Evolutionary conservation across 2,113 vertebrate species (phyloP), one percentile per base, ranked within the genome.

Genomic region (zebrafish (Danio rerio)): DNA sequence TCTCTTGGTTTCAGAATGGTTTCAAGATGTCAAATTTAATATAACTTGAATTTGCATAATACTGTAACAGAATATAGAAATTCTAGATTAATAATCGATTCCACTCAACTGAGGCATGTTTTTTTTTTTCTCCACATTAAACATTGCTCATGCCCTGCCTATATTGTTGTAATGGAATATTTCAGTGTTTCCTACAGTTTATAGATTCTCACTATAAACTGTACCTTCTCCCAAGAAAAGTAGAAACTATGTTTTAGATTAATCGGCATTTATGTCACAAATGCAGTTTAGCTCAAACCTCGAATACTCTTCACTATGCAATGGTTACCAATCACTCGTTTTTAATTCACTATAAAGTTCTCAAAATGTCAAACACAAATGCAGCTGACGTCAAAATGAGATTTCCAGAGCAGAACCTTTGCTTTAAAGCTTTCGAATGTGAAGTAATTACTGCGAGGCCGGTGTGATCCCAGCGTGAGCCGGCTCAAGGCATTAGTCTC

Each of bases 401-500:
- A 21, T 50, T 77, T 77, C 50, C 42, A 56, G 10, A 72, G 58
- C 81, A 76, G 63, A 83, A 74, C 81, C 84, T 82, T 40, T 76
- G 53, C 77, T 82, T 78, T 63, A 45, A 43, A 75, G 81, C 81
- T 59, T 58, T 31, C 43, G 45, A 68, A 58, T 75, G 45, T 76
- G 40, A 80, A 78, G 72, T 86, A 86, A 86, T 86, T 86, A 81
- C 78, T 20, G 56, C 74, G 56, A 79, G 58, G 40, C 49, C 16
- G 52, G 43, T 8, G 40, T 52, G 11, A 73, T 86, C 79, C 68
- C 78, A 61, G 80, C 79, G 9, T 81, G 85, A 78, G 75, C 61
- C 59, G 49, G 20, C 82, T 82, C 80, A 68, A 82, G 63, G 84
- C 73, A 65, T 52, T 21, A 82, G 74, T 68, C 62, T 59, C 66